Evolutionary conservation across 2,797 vertebrate species (phyloP), one percentile per base, ranked within the genome.

Genomic region (Sus cebifrons): DNA sequence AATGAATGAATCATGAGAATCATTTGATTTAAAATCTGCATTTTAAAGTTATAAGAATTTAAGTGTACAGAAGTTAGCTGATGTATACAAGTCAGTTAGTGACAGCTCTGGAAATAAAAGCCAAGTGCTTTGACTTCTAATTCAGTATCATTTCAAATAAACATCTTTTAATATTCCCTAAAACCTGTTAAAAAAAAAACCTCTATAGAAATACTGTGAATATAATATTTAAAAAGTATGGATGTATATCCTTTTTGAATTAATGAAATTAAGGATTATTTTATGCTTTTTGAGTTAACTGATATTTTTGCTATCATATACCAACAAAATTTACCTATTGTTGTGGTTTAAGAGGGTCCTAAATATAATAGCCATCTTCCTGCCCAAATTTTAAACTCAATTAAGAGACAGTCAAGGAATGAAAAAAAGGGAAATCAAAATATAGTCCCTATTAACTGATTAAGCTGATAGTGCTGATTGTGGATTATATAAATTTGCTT

Each of bases 201-300:
- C 86, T 97, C 94, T 97, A 40, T 82, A 95, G 92, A 98, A 97
- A 94, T 90, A 96, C 97, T 96, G 96, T 95, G 89, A 94, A 98
- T 96, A 95, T 97, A 95, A 98, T 90, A 97, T 71, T 40, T 44
- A 62, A 94, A 95, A 94, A 97, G 85, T 94, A 94, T 44, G 65
- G 44, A 14, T 32, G 2, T 95, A 25, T 95, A 87, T 97, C 87
- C 73, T 91, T 97, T 98, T 95, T 97, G 96, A 98, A 87, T 97
- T 98, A 98, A 97, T 98, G 94, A 96, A 97, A 97, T 97, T 75
- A 97, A 79, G 88, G 85, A 96, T 96, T 93, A 86, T 97, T 97
- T 97, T 97, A 98, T 98, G 96, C 92, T 96, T 95, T 54, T 97
- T 97, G 78, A 88, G 67, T 97, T 97, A 96, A 96, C 29, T 95